Percentiles rank a stretch among this genome's conserved stretches.
phyloP scores from a whole-genome alignment of 2,797 vertebrate genomes.

The Cirrhinus mrigala region DNA sequence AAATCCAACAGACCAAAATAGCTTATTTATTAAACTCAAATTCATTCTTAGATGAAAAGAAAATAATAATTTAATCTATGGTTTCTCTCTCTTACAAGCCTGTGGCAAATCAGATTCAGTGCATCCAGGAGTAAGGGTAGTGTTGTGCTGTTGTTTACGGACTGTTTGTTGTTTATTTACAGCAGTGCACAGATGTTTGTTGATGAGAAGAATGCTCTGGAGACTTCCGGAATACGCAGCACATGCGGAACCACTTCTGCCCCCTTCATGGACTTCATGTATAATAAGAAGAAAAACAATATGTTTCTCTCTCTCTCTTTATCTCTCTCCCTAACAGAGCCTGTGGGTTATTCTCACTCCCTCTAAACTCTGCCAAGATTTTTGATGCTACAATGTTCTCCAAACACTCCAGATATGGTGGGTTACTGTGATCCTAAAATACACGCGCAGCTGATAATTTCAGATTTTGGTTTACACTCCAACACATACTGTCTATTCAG shows the following conservation, averaged over 20 bases:
- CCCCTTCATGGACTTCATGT: slow-evolving; percentile 10
- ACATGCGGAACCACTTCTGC: slow-evolving; percentile 7
- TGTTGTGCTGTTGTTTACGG: slow-evolving; percentile 29
- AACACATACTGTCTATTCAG: neutral
- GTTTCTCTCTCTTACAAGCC: slow-evolving; percentile 18
- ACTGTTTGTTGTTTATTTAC: slow-evolving; percentile 40
- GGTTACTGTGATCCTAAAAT: slow-evolving; percentile 22
- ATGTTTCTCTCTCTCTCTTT: neutral
- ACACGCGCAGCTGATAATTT: neutral
- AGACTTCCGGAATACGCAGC: neutral
- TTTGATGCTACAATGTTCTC: slow-evolving; percentile 12
- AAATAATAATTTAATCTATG: slow-evolving; percentile 10
- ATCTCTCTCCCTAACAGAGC: neutral
- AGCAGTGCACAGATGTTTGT: slow-evolving; percentile 39
- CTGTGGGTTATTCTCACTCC: slow-evolving; percentile 3
- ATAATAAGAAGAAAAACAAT: slow-evolving; percentile 31
- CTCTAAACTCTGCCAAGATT: slow-evolving; percentile 15
- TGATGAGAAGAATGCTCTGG: slow-evolving; percentile 33
- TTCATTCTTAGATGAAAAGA: slow-evolving; percentile 36
- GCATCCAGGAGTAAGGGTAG: slow-evolving; percentile 8
- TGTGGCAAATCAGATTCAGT: slow-evolving; percentile 24
- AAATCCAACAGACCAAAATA: slow-evolving; percentile 9
- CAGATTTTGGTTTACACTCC: slow-evolving; percentile 18
- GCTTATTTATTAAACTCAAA: slow-evolving; percentile 35
- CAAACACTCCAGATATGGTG: slow-evolving; percentile 10